phyloP scores from a whole-genome alignment of 1,140 invertebrate genomes.

The Calliopsis andreniformis region DNA sequence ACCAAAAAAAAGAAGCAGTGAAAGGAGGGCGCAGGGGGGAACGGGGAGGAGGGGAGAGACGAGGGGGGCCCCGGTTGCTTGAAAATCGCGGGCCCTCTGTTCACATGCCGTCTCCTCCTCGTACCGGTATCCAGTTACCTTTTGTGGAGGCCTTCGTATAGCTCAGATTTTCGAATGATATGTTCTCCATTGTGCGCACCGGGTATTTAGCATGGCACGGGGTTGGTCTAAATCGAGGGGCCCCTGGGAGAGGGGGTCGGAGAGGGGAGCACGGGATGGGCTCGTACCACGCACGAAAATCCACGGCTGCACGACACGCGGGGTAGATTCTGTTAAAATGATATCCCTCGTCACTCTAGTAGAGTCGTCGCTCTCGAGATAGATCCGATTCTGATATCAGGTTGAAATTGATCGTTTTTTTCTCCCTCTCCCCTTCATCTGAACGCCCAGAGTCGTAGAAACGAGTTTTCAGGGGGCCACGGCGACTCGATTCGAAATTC shows the following conservation, averaged over 20 bases:
- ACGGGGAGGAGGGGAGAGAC: background rate
- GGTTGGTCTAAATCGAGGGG: slow-evolving; percentile 60
- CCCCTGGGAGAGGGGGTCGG: background rate
- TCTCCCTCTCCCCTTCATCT: too few relatives aligned
- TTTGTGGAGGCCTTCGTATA: slow-evolving; percentile 74
- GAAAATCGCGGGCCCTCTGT: slow-evolving; percentile 71
- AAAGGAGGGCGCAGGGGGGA: slow-evolving; percentile 29
- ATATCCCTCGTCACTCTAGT: slow-evolving; percentile 69
- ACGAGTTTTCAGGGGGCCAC: slow-evolving; percentile 6
- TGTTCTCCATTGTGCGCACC: slow-evolving; percentile 73
- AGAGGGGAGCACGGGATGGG: slow-evolving; percentile 17
- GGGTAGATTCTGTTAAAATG: slow-evolving; percentile 79
- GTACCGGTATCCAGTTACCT: slow-evolving; percentile 78
- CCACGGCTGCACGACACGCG: slow-evolving; percentile 73
- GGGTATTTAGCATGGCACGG: slow-evolving; percentile 78
- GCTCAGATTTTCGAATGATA: slow-evolving; percentile 79
- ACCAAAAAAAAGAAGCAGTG: slow-evolving; percentile 57
- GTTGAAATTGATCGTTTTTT: slow-evolving; percentile 61
- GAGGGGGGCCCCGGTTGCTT: slow-evolving; percentile 53
- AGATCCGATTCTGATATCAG: slow-evolving; percentile 61
- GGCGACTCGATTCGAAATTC: background rate
- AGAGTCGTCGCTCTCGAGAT: slow-evolving; percentile 42
- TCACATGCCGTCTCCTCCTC: slow-evolving; percentile 76
- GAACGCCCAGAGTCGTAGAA: slow-evolving; percentile 28
- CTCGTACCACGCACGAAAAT: slow-evolving; percentile 50